These are phyloP conservation scores for Mixornis gularis DNA, from an alignment of 2,113 vertebrate species.

Conservation along the genomic window DNA sequence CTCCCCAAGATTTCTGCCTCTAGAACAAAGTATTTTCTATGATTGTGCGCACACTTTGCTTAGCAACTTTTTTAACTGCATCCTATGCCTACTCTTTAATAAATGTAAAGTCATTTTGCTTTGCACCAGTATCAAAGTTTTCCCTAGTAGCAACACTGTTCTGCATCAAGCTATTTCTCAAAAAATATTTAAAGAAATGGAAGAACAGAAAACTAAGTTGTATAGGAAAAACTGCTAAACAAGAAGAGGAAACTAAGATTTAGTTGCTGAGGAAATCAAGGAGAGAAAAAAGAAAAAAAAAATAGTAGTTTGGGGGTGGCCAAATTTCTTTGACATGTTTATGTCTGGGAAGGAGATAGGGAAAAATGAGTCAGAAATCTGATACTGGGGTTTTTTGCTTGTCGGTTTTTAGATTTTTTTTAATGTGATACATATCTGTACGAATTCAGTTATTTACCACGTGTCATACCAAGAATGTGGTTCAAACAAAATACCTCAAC, in stretches of 20 bases:
- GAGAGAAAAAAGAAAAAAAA: not conserved
- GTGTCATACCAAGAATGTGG: not conserved
- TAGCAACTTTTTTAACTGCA: not conserved
- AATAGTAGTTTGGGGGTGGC: not conserved
- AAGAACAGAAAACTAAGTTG: not conserved
- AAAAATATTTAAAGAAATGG: not conserved
- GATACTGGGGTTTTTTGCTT: not conserved
- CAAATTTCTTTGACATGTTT: not conserved
- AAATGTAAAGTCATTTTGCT: not conserved
- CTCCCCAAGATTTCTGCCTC: not conserved
- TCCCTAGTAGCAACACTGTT: not conserved
- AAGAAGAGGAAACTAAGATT: not conserved
- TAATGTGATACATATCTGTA: not conserved
- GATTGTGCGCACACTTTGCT: not conserved
- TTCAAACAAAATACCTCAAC: not conserved
- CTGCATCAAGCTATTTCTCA: not conserved
- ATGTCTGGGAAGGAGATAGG: not conserved
- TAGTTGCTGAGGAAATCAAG: not conserved
- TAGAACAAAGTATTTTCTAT: not conserved
- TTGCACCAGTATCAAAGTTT: not conserved
- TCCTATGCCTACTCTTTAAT: not conserved
- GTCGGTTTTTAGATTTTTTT: not conserved
- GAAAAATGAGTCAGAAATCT: not conserved
- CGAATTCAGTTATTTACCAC: not conserved
- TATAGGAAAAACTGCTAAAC: not conserved